Evolutionary conservation across 2,888 invertebrate species (phyloP).

Genomic region (Elmis aenea): DNA sequence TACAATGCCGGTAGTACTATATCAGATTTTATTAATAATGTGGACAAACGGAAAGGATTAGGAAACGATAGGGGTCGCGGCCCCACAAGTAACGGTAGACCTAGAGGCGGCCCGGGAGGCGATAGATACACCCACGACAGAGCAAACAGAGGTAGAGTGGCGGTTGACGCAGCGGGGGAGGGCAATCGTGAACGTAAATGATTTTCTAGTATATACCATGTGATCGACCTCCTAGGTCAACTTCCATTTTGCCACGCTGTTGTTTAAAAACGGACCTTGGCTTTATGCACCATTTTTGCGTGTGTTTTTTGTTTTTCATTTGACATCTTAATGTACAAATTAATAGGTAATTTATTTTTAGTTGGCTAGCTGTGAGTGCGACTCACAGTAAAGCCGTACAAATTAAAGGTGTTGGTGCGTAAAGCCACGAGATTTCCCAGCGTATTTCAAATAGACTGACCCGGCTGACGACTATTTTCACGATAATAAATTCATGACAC

Average conservation of each 20-base stretch:
- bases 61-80: conserved; percentile 34
- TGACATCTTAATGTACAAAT: not conserved
- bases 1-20: conserved; percentile 52
- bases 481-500: conserved; percentile 16
- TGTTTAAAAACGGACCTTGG: conserved; percentile 29
- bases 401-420: conserved; percentile 22
- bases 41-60: conserved; percentile 40
- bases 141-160: conserved; percentile 33
- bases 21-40: conserved; percentile 47
- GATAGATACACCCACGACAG: conserved; percentile 35
- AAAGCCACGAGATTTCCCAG: conserved; percentile 33
- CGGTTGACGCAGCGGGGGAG: conserved; percentile 39
- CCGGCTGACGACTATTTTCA: conserved; percentile 41
- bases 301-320: conserved; percentile 9
- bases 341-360: conserved; percentile 4
- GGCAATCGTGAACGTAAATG: conserved; percentile 42
- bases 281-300: conserved; percentile 34
- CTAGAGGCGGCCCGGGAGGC: conserved; percentile 40
- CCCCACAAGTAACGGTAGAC: conserved; percentile 39
- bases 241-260: conserved; percentile 32
- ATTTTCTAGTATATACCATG: conserved; percentile 26
- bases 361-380: not conserved
- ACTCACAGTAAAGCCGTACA: not conserved
- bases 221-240: conserved; percentile 25
- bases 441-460: conserved; percentile 40